Conservation (phyloP, 2,113 vertebrate species). For the Prinia subflava region DNA sequence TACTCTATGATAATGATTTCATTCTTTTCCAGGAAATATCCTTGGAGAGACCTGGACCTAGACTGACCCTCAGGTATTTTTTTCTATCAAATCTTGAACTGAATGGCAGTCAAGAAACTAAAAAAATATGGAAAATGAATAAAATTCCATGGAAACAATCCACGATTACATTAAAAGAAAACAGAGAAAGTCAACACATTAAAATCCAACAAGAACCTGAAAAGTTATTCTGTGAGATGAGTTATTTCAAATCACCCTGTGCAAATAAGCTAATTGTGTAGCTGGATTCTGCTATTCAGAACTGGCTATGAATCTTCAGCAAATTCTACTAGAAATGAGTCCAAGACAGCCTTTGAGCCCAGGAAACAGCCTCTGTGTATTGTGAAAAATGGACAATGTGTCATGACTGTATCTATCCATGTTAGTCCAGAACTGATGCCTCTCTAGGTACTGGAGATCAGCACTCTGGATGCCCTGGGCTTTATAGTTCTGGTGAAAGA, state of each 20-base stretch:
- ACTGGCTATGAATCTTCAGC: not conserved
- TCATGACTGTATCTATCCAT: fast-evolving
- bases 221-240: not conserved
- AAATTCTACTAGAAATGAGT: not conserved
- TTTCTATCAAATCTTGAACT: not conserved
- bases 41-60: not conserved
- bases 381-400: not conserved
- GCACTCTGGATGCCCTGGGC: not conserved
- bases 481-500: not conserved
- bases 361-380: not conserved
- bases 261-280: fast-evolving
- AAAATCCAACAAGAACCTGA: not conserved
- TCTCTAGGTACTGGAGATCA: not conserved
- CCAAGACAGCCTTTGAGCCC: not conserved
- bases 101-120: not conserved
- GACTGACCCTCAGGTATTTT: not conserved
- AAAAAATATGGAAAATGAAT: not conserved
- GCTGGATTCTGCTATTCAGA: not conserved
- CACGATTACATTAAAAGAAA: not conserved
- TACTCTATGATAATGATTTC: not conserved
- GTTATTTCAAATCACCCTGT: not conserved
- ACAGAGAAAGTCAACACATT: not conserved
- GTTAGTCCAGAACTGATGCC: not conserved
- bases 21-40: not conserved
- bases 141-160: not conserved